phyloP scores from a whole-genome alignment of 2,888 invertebrate genomes.

The Dermolepida albohirtum region DNA sequence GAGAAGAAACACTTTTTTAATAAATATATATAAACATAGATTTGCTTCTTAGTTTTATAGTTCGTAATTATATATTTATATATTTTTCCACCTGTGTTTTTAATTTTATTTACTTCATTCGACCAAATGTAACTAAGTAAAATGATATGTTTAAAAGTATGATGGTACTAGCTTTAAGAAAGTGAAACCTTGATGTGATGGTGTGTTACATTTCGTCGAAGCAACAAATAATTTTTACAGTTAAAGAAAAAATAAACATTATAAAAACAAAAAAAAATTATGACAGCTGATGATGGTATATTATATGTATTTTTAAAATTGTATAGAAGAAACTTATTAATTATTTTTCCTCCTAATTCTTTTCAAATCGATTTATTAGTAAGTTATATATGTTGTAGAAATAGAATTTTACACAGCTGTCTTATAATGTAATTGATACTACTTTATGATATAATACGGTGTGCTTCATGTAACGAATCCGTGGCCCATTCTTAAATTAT shows the following conservation, averaged over 20 bases:
- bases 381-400: conserved; percentile 50
- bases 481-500: conserved; percentile 54
- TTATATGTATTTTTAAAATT: conserved; percentile 41
- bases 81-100: conserved; percentile 20
- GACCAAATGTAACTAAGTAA: conserved; percentile 19
- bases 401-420: conserved; percentile 47
- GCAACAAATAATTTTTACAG: not conserved
- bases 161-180: conserved; percentile 10
- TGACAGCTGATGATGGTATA: conserved; percentile 43
- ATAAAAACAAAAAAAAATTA: conserved; percentile 19
- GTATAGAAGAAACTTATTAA: conserved; percentile 45
- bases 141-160: not conserved
- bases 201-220: conserved; percentile 27
- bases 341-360: conserved; percentile 38
- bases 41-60: conserved; percentile 42
- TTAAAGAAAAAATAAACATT: not conserved
- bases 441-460: conserved; percentile 55
- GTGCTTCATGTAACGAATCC: conserved; percentile 58
- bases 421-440: conserved; percentile 44
- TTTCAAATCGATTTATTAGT: conserved; percentile 38
- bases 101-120: conserved; percentile 10
- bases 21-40: conserved; percentile 40
- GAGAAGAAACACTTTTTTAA: conserved; percentile 33
- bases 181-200: not conserved
- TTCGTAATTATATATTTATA: conserved; percentile 39